Evolutionary conservation across 2,888 invertebrate species (phyloP), one percentile per base, ranked within the genome.

Genomic region (Spialia ferax): DNA sequence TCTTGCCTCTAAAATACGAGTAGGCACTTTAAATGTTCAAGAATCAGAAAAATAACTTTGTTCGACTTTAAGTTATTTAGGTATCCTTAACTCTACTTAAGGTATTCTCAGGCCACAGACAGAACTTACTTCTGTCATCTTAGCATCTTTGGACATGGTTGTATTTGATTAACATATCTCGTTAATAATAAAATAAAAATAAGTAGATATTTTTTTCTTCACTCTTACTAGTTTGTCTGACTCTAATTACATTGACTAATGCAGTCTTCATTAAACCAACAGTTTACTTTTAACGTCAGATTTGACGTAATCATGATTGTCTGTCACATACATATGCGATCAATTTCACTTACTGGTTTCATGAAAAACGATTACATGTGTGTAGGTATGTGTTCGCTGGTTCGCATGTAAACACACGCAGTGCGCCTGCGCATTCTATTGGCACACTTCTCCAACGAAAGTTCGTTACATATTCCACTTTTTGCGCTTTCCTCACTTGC

Each of bases 371-470:
- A 80, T 82, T 80, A 71, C 77, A 85, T 87, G 85, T 85, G 86
- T 79, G 22, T 50, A 54, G n/a, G 82, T 87, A 88, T 85, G 57
- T 59, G 26, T 60, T 60, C 29, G 56, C 29, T n/a, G 13, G 26
- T 26, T 32, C 35, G 20, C 35, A n/a, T 23, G 57, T 42, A 42
- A 57, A 66, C 63, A 69, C 74, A 72, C 86, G 84, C 83, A 82
- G 82, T 85, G 87, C 83, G 74, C 76, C 76, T 75, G 74, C 78
- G 83, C 83, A 86, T 86, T 83, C 85, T 83, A 83, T 84, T 89
- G 84, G 85, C 90, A 89, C 85, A 89, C 82, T 88, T 88, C 82
- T 85, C 69, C 74, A 90, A 85, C 86, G 90, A 91, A 90, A 90
- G 90, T 89, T 84, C 56, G 57, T 68, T 50, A 78, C 78, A 88